These are phyloP conservation scores for Melieria omissa DNA, from an alignment of 2,888 invertebrate genomes.

Conservation along the genomic window DNA sequence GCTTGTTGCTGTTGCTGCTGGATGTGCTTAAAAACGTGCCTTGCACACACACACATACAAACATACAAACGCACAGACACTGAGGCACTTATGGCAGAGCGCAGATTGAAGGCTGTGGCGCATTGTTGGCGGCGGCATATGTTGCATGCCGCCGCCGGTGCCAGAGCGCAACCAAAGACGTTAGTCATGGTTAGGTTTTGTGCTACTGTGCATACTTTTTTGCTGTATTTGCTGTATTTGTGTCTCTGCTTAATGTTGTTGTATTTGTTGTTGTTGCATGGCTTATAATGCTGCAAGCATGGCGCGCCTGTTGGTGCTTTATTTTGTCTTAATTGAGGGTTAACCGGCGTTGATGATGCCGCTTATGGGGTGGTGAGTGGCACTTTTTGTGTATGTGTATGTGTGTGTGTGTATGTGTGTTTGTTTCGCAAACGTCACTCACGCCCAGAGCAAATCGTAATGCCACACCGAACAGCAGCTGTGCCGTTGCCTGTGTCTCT, in stretches of 20 bases:
- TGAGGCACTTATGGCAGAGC: background rate
- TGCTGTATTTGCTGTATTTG: background rate
- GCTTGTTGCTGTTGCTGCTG: constrained; percentile 10
- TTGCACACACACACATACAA: background rate
- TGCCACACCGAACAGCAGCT: background rate
- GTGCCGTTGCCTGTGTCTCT: background rate
- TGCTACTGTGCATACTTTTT: background rate
- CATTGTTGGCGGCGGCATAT: constrained; percentile 54
- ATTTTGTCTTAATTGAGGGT: constrained; percentile 65
- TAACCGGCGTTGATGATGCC: constrained; percentile 65
- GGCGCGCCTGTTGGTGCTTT: constrained; percentile 48
- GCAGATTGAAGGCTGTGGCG: constrained; percentile 18
- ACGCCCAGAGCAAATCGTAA: background rate
- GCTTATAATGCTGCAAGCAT: background rate
- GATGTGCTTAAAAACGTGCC: constrained; percentile 27
- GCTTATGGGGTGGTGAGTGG: constrained; percentile 55
- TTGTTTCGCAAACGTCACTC: background rate
- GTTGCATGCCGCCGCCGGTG: constrained; percentile 45
- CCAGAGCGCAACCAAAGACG: constrained; percentile 55
- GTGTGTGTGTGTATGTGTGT: constrained; percentile 4
- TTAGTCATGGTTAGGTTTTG: constrained; percentile 61
- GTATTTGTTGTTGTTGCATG: background rate
- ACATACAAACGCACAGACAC: constrained; percentile 7
- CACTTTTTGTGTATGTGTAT: constrained; percentile 21
- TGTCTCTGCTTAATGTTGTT: background rate